Percentiles rank a stretch among this genome's conserved stretches.
These are phyloP conservation scores for Centrocercus urophasianus DNA, from an alignment of 2,113 vertebrate species.

Conservation along the genomic window DNA sequence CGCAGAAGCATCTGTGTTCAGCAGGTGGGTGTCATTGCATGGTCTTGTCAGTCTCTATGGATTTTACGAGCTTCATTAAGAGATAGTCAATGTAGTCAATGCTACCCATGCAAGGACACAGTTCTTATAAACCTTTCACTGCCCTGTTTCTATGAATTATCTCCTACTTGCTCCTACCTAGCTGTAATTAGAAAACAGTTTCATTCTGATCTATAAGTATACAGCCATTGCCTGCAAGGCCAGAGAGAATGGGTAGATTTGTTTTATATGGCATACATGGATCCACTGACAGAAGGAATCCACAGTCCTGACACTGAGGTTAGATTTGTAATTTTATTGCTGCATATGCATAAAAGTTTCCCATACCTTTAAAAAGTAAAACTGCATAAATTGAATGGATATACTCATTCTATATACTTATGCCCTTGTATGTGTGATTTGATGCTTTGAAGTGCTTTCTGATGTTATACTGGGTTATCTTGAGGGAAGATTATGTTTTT, in stretches of 20 bases:
- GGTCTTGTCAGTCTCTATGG: background rate
- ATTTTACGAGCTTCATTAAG: background rate
- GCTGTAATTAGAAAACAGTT: background rate
- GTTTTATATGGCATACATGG: fast-evolving
- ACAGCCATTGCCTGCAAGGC: background rate
- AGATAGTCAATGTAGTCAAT: background rate
- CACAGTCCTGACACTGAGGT: background rate
- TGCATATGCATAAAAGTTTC: background rate
- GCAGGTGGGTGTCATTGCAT: background rate
- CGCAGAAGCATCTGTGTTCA: background rate
- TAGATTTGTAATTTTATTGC: background rate
- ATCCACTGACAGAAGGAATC: background rate
- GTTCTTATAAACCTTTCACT: background rate
- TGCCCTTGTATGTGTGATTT: background rate
- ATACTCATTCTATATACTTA: background rate
- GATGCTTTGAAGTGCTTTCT: background rate
- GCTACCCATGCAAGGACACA: background rate
- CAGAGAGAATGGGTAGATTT: background rate
- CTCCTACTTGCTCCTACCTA: background rate
- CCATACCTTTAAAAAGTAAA: background rate
- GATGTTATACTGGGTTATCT: background rate
- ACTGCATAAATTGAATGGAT: background rate
- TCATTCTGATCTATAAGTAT: background rate
- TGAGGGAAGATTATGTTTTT: background rate
- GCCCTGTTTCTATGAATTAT: background rate